A percentile compares a stretch with the other conserved stretches of the same genome.
These are phyloP conservation scores for Ia io DNA, from an alignment of 2,113 vertebrate genomes.

Conservation along the genomic window DNA sequence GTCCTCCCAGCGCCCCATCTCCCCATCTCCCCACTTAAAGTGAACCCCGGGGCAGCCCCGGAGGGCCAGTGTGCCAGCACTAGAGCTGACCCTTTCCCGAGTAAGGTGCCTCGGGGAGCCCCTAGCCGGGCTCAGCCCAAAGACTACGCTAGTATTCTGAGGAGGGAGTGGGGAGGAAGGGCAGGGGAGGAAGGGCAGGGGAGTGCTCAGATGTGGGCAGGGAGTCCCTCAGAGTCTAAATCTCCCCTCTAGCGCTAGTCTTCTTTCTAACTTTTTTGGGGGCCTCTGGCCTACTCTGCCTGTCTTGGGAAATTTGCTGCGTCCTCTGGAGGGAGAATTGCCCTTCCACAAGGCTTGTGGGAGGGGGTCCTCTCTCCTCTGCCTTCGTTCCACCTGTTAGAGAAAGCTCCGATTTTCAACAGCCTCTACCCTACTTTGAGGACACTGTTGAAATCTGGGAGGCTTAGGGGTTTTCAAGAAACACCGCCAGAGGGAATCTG, in stretches of 20 bases:
- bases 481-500: not conserved
- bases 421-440: not conserved
- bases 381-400: constrained; percentile 53
- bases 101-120: not conserved
- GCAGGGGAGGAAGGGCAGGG: not conserved
- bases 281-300: not conserved
- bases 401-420: not conserved
- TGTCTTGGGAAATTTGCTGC: not conserved
- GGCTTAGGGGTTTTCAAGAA: not conserved
- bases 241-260: not conserved
- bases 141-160: too few species aligned
- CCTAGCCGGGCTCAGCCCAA: not conserved
- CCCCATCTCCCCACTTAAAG: not conserved
- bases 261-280: not conserved
- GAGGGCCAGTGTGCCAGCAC: not conserved
- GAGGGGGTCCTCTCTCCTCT: not conserved
- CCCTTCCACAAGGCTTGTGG: not conserved
- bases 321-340: not conserved
- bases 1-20: not conserved
- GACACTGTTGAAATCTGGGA: not conserved
- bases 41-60: not conserved
- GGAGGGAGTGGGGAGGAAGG: not conserved
- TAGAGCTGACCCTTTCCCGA: not conserved
- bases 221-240: not conserved
- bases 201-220: not conserved